Conservation (phyloP, 1,140 invertebrate species). For the Copidosoma floridanum region DNA sequence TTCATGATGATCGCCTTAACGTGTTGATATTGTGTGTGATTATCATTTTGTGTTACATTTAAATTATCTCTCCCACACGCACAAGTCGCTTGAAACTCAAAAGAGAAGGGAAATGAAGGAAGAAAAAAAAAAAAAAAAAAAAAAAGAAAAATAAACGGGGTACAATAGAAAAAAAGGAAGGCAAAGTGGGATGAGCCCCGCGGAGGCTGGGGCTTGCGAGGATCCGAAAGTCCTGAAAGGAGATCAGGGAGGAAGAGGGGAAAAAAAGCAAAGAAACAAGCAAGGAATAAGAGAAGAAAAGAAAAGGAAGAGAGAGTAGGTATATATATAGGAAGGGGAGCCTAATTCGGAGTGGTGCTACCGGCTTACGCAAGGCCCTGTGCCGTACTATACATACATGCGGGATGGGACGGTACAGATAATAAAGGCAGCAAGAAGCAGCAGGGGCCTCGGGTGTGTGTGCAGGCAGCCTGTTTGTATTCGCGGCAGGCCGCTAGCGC, state of each 20-base stretch:
- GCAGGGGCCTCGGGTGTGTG: constrained; percentile 6
- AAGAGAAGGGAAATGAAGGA: not conserved
- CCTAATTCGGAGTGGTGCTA: constrained; percentile 49
- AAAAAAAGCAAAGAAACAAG: constrained; percentile 14
- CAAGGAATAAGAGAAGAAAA: constrained; percentile 32
- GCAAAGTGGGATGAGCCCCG: not conserved
- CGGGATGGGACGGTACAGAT: constrained; percentile 21
- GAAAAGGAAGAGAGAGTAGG: constrained; percentile 31
- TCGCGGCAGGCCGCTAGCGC: constrained; percentile 8
- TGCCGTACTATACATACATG: too few relatives aligned
- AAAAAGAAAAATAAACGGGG: constrained; percentile 18
- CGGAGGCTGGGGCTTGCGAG: constrained; percentile 1
- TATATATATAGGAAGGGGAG: too few relatives aligned
- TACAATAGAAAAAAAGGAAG: not conserved
- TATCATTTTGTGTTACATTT: constrained; percentile 6
- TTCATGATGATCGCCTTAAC: too few relatives aligned
- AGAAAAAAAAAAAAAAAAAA: constrained; percentile 23
- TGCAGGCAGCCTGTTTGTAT: constrained; percentile 21
- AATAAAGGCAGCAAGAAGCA: not conserved
- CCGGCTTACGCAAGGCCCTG: constrained; percentile 48
- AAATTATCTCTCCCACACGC: constrained; percentile 22
- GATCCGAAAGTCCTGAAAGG: too few relatives aligned
- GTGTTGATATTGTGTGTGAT: constrained; percentile 9
- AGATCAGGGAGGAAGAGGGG: constrained; percentile 19
- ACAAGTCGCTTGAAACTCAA: constrained; percentile 41